These are phyloP conservation scores for Cabera pusaria DNA, from an alignment of 2,888 invertebrate genomes.

Conservation along the genomic window DNA sequence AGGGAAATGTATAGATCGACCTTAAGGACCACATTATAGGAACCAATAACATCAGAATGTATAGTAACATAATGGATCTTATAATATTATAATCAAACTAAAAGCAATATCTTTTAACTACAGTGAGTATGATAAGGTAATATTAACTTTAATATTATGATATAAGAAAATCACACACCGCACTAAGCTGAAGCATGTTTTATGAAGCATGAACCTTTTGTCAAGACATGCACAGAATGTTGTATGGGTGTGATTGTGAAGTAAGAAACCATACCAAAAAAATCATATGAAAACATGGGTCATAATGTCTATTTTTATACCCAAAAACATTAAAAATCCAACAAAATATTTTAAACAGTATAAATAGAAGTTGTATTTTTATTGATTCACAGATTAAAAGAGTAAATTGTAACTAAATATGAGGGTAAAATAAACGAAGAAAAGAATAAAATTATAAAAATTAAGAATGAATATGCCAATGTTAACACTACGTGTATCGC, in stretches of 20 bases:
- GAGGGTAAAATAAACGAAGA: slow-evolving; percentile 3
- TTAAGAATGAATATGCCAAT: slow-evolving; percentile 25
- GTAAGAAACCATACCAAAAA: background rate
- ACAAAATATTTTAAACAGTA: too few species aligned
- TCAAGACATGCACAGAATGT: slow-evolving; percentile 41
- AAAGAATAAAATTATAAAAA: slow-evolving; percentile 10
- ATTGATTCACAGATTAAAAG: background rate
- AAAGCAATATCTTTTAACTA: too few species aligned
- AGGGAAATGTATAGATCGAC: too few species aligned
- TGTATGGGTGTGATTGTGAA: slow-evolving; percentile 19
- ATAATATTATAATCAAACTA: too few species aligned
- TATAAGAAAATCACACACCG: slow-evolving; percentile 30
- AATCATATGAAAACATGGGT: background rate
- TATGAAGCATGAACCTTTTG: slow-evolving; percentile 40
- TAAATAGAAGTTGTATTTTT: too few species aligned
- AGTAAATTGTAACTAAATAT: slow-evolving; percentile 6
- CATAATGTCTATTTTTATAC: too few species aligned
- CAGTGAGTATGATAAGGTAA: too few species aligned
- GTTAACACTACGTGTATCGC: slow-evolving; percentile 34
- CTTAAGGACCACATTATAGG: too few species aligned
- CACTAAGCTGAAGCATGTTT: slow-evolving; percentile 54
- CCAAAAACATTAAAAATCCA: too few species aligned
- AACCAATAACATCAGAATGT: too few species aligned
- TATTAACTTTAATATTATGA: too few species aligned
- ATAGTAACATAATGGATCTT: too few species aligned